These are phyloP conservation scores for Aix galericulata DNA, from an alignment of 2,113 vertebrate genomes.

Conservation along the genomic window DNA sequence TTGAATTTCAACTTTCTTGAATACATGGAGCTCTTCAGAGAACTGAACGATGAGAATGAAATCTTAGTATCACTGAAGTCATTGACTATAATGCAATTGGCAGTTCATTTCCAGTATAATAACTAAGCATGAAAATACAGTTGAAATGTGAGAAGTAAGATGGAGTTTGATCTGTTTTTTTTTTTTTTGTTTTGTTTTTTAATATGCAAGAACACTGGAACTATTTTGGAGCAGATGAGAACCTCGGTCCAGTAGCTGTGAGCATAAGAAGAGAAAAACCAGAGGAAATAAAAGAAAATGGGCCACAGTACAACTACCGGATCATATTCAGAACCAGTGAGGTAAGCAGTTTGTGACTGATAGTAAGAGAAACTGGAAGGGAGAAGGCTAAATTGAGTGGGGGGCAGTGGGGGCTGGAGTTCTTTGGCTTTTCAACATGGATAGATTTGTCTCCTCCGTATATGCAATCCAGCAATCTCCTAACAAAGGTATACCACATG, in stretches of 20 bases:
- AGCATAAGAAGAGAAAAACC: conserved; percentile 93
- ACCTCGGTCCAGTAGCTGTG: conserved; percentile 91
- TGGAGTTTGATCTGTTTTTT: not conserved
- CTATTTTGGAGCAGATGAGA: conserved; percentile 95
- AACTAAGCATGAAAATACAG: not conserved
- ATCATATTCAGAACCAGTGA: conserved; percentile 96
- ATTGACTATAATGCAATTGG: not conserved
- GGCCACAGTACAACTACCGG: conserved; percentile 92
- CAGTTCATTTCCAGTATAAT: not conserved
- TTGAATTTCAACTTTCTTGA: not conserved
- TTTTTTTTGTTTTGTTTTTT: not conserved
- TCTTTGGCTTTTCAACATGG: not conserved
- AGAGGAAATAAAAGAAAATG: conserved; percentile 93
- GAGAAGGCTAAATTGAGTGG: not conserved
- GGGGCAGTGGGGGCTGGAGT: too few species aligned
- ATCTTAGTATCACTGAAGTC: not conserved
- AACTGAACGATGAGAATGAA: not conserved
- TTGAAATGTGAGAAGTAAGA: not conserved
- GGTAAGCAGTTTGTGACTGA: conserved; percentile 74
- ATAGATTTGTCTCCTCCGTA: not conserved
- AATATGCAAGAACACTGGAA: conserved; percentile 90
- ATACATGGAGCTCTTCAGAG: not conserved
- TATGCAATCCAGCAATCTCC: not conserved
- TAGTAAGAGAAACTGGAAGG: not conserved
- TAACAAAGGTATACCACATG: fast-evolving